Evolutionary conservation across 2,797 vertebrate genomes (phyloP).

Genomic region (Lycodopsis pacificus): DNA sequence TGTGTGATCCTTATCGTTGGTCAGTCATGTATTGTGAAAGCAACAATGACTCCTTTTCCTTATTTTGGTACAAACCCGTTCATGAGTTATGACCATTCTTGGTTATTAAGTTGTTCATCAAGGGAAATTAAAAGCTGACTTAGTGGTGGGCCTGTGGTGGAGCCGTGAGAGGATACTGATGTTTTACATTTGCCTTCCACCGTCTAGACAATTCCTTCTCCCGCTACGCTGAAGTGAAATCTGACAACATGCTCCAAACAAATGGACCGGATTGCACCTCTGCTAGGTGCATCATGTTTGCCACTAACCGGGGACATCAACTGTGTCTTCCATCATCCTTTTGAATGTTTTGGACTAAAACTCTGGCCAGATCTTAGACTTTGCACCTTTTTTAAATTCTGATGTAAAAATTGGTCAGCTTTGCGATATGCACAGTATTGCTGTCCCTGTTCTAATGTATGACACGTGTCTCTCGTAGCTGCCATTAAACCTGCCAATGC

Average conservation of each 20-base stretch:
- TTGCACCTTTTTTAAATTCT: too few relatives aligned
- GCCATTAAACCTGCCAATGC: not conserved
- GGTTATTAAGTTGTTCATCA: conserved; percentile 3
- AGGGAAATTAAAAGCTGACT: conserved; percentile 42
- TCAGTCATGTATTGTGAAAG: too few relatives aligned
- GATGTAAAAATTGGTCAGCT: too few relatives aligned
- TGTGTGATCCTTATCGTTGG: too few relatives aligned
- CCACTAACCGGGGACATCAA: too few relatives aligned
- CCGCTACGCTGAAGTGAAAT: not conserved
- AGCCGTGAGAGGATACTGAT: not conserved
- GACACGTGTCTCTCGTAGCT: not conserved
- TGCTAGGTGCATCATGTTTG: not conserved
- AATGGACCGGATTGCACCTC: not conserved
- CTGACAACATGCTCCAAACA: not conserved
- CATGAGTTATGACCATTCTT: not conserved
- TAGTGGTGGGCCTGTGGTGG: not conserved
- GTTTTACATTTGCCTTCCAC: not conserved
- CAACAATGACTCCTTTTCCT: too few relatives aligned
- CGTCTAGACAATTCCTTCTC: not conserved
- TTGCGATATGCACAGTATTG: not conserved
- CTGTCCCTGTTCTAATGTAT: not conserved
- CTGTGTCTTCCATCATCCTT: too few relatives aligned
- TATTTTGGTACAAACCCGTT: too few relatives aligned
- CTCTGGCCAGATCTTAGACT: too few relatives aligned
- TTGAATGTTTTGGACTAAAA: too few relatives aligned